Evolutionary conservation across 2,888 invertebrate species (phyloP).

Genomic region (Xylota segnis): DNA sequence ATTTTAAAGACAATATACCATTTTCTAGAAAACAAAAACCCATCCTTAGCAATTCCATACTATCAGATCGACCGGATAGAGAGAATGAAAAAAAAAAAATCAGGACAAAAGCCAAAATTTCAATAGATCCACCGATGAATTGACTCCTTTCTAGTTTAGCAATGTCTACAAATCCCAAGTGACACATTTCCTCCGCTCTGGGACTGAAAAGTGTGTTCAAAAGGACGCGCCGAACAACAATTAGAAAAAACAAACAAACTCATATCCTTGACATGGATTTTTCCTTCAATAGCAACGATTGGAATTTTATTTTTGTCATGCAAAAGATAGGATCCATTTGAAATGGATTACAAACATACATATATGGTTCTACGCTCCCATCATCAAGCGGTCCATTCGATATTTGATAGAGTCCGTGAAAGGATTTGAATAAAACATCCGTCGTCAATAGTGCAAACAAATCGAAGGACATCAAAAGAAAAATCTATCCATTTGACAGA

Average conservation of each 20-base stretch:
- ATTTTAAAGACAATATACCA: no score
- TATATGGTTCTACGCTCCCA: constrained; percentile 5
- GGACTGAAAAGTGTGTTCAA: neutral
- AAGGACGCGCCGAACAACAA: constrained; percentile 38
- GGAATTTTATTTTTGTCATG: neutral
- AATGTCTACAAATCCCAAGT: neutral
- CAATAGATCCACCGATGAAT: neutral
- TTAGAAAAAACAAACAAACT: constrained; percentile 17
- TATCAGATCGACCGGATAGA: neutral
- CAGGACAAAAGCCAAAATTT: neutral
- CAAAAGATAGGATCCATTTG: constrained; percentile 34
- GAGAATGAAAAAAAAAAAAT: neutral
- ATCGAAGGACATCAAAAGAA: constrained; percentile 25
- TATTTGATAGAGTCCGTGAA: constrained; percentile 37
- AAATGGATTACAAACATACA: constrained; percentile 52
- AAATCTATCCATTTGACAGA: neutral
- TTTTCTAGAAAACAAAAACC: no score
- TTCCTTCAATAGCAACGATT: constrained; percentile 5
- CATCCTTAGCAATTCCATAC: no score
- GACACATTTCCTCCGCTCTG: neutral
- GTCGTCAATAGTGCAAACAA: constrained; percentile 51
- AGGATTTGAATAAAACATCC: constrained; percentile 67
- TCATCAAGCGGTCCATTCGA: constrained; percentile 33
- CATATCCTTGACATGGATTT: constrained; percentile 63
- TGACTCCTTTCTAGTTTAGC: neutral